Percentiles rank a stretch among this genome's conserved stretches.
Conservation (phyloP, 2,797 vertebrate species). For the Aphelocoma californica region DNA sequence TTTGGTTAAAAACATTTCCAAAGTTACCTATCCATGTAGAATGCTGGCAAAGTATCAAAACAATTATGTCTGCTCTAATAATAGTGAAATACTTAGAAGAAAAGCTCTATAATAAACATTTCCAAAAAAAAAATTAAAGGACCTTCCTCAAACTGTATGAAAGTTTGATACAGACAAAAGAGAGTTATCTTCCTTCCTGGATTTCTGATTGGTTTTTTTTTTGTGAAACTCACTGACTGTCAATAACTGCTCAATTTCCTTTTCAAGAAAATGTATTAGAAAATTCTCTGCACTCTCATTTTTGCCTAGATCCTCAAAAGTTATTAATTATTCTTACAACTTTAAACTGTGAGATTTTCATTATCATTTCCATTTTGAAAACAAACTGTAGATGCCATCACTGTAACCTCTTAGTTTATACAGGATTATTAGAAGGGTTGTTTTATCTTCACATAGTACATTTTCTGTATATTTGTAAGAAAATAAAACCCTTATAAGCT, state of each 20-base stretch:
- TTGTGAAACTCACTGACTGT: neutral
- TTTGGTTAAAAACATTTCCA: constrained; percentile 33
- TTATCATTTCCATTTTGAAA: neutral
- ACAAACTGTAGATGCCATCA: neutral
- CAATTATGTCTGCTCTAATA: neutral
- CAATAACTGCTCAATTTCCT: neutral
- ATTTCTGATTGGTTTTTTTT: neutral
- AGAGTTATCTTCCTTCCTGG: neutral
- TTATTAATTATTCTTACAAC: neutral
- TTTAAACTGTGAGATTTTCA: neutral
- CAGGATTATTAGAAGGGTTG: neutral
- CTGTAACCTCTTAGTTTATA: neutral
- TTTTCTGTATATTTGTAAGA: neutral
- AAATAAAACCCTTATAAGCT: neutral
- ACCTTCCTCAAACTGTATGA: neutral
- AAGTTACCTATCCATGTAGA: neutral
- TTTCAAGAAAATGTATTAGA: neutral
- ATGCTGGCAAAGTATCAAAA: neutral
- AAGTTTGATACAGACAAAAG: neutral
- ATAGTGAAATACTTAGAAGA: neutral
- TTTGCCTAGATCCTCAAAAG: neutral
- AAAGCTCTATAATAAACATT: neutral
- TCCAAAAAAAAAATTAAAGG: neutral
- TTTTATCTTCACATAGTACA: neutral
- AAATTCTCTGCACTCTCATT: neutral